Percentiles rank a stretch among this genome's conserved stretches.
Evolutionary conservation across 2,113 vertebrate genomes (phyloP).

Genomic region (Pungitius pungitius): DNA sequence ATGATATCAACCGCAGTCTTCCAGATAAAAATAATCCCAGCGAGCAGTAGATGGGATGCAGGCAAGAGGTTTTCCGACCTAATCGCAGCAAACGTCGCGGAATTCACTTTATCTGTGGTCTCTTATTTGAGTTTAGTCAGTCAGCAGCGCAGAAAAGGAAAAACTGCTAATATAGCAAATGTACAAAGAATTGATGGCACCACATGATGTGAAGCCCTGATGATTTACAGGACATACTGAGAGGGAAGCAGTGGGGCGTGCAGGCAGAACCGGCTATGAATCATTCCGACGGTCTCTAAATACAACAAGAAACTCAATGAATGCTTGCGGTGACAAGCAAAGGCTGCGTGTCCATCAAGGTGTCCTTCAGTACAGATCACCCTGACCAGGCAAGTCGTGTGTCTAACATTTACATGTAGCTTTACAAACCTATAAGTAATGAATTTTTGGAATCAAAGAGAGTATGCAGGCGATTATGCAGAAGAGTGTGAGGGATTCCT

Average conservation of each 20-base stretch:
- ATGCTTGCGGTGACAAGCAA: constrained; percentile 45
- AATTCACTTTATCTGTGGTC: constrained; percentile 65
- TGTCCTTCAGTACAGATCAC: constrained; percentile 14
- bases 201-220: constrained; percentile 16
- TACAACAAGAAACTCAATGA: constrained; percentile 65
- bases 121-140: constrained; percentile 58
- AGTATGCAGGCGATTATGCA: too few relatives aligned
- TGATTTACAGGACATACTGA: constrained; percentile 19
- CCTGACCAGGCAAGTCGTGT: not conserved
- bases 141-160: constrained; percentile 12
- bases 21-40: constrained; percentile 82
- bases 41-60: constrained; percentile 58
- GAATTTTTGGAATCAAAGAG: too few relatives aligned
- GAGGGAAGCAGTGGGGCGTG: constrained; percentile 12
- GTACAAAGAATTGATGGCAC: not conserved
- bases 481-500: not conserved
- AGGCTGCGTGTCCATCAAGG: constrained; percentile 5
- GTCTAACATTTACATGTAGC: not conserved
- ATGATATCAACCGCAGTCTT: constrained; percentile 77
- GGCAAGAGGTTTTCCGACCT: constrained; percentile 67
- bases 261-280: constrained; percentile 15
- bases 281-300: constrained; percentile 51
- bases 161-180: constrained; percentile 46
- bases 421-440: too few relatives aligned
- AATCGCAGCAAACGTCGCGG: constrained; percentile 77